Evolutionary conservation across 2,113 vertebrate species (phyloP), one percentile per base, ranked within the genome.

Genomic region (Xenopus laevis): DNA sequence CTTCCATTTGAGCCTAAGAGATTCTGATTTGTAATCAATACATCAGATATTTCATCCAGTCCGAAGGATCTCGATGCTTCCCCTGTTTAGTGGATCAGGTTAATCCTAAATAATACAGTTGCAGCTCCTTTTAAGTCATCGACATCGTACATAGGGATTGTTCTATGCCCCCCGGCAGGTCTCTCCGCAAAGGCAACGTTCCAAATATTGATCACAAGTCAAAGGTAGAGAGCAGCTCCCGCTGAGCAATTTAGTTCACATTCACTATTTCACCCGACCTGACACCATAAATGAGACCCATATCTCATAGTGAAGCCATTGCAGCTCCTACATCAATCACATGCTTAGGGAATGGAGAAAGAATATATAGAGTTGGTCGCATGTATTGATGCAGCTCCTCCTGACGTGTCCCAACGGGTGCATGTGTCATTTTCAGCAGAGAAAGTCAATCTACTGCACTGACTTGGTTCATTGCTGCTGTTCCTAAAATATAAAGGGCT

Each of bases 21-120:
- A 72, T 79, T 83, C 69, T 46, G 82, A 81, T 69, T 83, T 67
- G 60, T 71, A 74, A 83, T 80, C 78, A 80, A 70, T 10, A 65
- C 58, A 70, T 80, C 79, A 72, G 70, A 70, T 53, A 40, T 83
- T 77, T 73, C 82, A 80, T 79, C 64, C 74, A 13, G 1, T 67
- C 70, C 74, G 62, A 47, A 57, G 13, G 60, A 69, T 76, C 66
- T 21, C 11, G 58, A 75, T 30, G 8, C 78, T 78, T 80, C 79
- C 40, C 23, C 58, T 70, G 45, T 64, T 44, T 55, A 4, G 33
- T 70, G 44, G 2, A 18, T 66, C 50, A 62, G 74, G 52, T 76
- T 77, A 58, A 45, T 60, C 2, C 0, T 17, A 55, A 2, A 23
- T 1, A 27, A 27, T 27, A 27, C 23, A 27, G 23, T 27, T 4